These are phyloP conservation scores for Acestrorhynchus altus DNA, from an alignment of 2,797 vertebrate species.

Conservation along the genomic window DNA sequence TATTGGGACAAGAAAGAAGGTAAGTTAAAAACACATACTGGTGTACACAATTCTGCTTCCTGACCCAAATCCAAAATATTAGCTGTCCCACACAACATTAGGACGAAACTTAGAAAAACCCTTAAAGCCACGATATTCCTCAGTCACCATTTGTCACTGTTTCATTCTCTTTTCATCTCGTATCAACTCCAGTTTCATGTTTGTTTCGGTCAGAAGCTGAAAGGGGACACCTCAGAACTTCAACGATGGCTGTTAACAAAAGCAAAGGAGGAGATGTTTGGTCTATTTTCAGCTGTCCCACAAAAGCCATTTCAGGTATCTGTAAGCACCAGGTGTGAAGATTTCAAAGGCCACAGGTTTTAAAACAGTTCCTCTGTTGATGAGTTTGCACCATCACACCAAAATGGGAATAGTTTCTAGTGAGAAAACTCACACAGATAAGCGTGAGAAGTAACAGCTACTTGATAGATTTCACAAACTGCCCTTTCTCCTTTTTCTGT, in stretches of 20 bases:
- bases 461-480: constrained; percentile 27
- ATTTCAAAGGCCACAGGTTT: background rate
- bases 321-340: constrained; percentile 24
- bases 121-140: background rate
- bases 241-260: background rate
- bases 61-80: background rate
- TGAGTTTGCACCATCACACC: constrained; percentile 25
- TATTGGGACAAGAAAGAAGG: too few species aligned
- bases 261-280: background rate
- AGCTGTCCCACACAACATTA: background rate
- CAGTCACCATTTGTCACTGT: background rate
- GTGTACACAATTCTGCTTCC: too few species aligned
- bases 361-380: background rate
- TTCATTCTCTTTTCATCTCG: constrained; percentile 14
- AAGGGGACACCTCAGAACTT: constrained; percentile 21
- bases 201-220: background rate
- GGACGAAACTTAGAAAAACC: background rate
- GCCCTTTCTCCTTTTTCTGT: background rate
- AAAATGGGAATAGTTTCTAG: background rate
- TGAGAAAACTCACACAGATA: constrained; percentile 25
- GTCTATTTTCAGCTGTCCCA: constrained; percentile 10
- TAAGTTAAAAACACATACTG: too few species aligned
- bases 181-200: background rate
- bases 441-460: constrained; percentile 22
- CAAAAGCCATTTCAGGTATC: constrained; percentile 2